Evolutionary conservation across 1,140 invertebrate genomes (phyloP).

Genomic region (Acromyrmex heyeri): DNA sequence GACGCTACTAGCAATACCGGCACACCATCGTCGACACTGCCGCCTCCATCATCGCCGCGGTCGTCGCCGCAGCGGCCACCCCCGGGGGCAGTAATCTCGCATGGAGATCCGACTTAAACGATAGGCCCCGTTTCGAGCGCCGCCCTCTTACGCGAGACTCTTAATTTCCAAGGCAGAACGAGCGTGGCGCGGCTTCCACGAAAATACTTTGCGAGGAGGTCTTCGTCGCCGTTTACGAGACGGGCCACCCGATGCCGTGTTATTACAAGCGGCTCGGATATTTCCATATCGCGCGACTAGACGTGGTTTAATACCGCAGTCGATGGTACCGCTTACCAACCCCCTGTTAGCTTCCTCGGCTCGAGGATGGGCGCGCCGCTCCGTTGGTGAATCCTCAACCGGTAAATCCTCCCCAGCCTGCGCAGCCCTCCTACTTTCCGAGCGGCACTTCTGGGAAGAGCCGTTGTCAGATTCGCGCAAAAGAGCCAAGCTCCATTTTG

Average conservation of each 20-base stretch:
- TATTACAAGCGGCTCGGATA: constrained; percentile 80
- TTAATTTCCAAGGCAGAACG: constrained; percentile 83
- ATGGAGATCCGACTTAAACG: constrained; percentile 86
- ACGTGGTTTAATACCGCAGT: constrained; percentile 79
- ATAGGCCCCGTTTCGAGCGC: constrained; percentile 84
- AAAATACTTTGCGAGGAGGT: constrained; percentile 79
- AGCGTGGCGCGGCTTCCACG: constrained; percentile 79
- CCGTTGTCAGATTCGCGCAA: background rate
- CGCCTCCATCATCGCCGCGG: constrained; percentile 60
- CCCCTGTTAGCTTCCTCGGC: constrained; percentile 23
- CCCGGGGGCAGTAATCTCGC: constrained; percentile 85
- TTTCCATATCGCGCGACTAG: constrained; percentile 84
- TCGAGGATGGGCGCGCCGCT: constrained; percentile 62
- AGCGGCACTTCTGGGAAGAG: background rate
- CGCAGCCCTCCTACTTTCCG: no score
- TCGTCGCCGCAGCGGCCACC: constrained; percentile 73
- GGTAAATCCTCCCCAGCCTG: background rate
- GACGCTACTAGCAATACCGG: constrained; percentile 65
- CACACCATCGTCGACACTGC: constrained; percentile 60
- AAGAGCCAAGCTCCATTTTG: constrained; percentile 49
- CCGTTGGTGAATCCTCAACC: background rate
- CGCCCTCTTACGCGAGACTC: constrained; percentile 84
- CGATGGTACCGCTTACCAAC: constrained; percentile 60
- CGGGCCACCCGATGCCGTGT: constrained; percentile 77
- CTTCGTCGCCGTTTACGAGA: constrained; percentile 78